phyloP scores from a whole-genome alignment of 2,888 invertebrate genomes.

The Sphaeridia pumilis region DNA sequence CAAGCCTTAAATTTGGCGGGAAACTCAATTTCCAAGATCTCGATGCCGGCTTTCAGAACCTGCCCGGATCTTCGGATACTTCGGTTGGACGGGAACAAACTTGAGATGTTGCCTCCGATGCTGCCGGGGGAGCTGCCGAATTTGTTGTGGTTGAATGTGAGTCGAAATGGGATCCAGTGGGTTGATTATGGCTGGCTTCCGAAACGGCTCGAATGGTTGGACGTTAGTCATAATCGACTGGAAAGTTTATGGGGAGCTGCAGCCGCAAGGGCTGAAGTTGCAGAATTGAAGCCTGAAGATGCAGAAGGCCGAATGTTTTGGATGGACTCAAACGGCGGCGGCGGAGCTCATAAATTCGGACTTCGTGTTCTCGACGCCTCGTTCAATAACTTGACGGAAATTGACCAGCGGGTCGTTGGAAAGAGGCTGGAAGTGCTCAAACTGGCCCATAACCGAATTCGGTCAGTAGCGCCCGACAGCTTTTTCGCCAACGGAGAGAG shows the following conservation, averaged over 20 bases:
- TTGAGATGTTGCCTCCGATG: slow-evolving; percentile 49
- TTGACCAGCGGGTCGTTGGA: slow-evolving; percentile 39
- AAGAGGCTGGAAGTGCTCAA: slow-evolving; percentile 38
- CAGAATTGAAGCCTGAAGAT: not conserved
- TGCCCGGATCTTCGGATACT: slow-evolving; percentile 63
- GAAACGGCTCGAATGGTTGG: slow-evolving; percentile 61
- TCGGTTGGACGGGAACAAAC: slow-evolving; percentile 62
- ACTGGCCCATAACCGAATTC: slow-evolving; percentile 59
- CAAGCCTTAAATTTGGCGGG: slow-evolving; percentile 68
- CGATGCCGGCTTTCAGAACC: slow-evolving; percentile 62
- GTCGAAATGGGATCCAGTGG: slow-evolving; percentile 63
- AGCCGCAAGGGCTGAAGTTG: not conserved
- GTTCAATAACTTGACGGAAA: slow-evolving; percentile 36
- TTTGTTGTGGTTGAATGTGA: slow-evolving; percentile 68
- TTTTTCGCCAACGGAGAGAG: slow-evolving; percentile 41
- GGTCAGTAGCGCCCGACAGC: slow-evolving; percentile 49
- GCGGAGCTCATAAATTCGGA: not conserved
- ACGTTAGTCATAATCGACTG: slow-evolving; percentile 68
- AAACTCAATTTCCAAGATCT: slow-evolving; percentile 63
- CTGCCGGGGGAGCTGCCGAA: slow-evolving; percentile 43
- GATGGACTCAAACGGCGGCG: not conserved
- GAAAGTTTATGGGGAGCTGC: slow-evolving; percentile 11
- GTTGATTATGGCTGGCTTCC: slow-evolving; percentile 72
- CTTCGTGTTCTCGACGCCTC: slow-evolving; percentile 37
- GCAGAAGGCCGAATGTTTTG: not conserved